These are phyloP conservation scores for Acanthisitta chloris DNA, from an alignment of 2,113 vertebrate genomes.

Conservation along the genomic window DNA sequence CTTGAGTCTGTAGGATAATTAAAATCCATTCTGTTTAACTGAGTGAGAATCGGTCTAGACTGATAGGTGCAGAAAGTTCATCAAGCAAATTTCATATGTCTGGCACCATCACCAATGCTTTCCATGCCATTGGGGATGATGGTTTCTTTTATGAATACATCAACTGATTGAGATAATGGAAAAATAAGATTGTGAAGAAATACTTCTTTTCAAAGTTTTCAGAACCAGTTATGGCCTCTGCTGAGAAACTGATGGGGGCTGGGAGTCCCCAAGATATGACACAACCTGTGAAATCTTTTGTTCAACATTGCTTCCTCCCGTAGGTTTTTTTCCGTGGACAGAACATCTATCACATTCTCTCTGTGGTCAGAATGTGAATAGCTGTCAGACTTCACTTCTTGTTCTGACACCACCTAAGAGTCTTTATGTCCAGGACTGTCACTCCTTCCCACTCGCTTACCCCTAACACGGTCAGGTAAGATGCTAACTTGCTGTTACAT, in stretches of 20 bases:
- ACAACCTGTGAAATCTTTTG: slow-evolving; percentile 1
- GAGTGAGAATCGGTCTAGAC: slow-evolving; percentile 1
- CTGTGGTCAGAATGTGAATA: slow-evolving; percentile 4
- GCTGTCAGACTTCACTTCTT: not conserved
- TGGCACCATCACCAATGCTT: not conserved
- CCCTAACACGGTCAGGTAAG: not conserved
- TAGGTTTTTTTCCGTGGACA: not conserved
- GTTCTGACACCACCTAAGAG: not conserved
- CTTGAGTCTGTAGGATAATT: not conserved
- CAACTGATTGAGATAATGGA: not conserved
- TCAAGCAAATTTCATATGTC: not conserved
- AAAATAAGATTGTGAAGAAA: not conserved
- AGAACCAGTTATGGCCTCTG: not conserved
- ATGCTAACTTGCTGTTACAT: not conserved
- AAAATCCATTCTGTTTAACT: slow-evolving; percentile 23
- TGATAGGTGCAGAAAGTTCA: not conserved
- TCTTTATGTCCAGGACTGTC: not conserved
- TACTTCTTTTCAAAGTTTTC: not conserved
- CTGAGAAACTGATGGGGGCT: not conserved
- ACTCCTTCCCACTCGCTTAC: not conserved
- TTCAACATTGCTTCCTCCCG: not conserved
- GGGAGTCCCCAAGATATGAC: not conserved
- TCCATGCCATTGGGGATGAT: not conserved
- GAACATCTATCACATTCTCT: not conserved
- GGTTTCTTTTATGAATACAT: not conserved